Percentiles rank a stretch among this genome's conserved stretches.
phyloP scores from a whole-genome alignment of 2,797 vertebrate genomes.

The Alouatta caraya region DNA sequence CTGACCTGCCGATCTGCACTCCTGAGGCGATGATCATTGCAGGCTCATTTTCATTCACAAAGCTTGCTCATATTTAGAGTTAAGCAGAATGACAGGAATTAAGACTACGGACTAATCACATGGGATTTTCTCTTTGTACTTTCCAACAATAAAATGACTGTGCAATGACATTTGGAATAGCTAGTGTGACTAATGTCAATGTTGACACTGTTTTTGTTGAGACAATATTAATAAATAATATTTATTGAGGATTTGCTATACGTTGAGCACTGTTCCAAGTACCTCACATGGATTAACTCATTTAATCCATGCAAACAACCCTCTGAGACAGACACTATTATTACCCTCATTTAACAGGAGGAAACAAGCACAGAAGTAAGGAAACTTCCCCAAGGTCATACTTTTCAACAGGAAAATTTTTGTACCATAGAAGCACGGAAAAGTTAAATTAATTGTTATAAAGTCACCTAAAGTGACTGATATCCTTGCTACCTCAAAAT shows the following conservation, averaged over 20 bases:
- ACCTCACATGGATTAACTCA: constrained; percentile 30
- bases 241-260: constrained; percentile 53
- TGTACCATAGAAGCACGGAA: not conserved
- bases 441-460: not conserved
- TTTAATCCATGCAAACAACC: not conserved
- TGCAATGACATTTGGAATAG: constrained; percentile 46
- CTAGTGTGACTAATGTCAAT: constrained; percentile 19
- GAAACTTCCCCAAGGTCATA: not conserved
- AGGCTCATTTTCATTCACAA: not conserved
- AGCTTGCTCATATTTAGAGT: not conserved
- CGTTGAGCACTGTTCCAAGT: not conserved
- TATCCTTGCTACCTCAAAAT: not conserved
- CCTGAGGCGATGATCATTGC: not conserved
- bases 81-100: not conserved
- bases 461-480: not conserved
- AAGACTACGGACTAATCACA: not conserved
- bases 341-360: constrained; percentile 13
- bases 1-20: not conserved
- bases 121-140: not conserved
- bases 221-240: constrained; percentile 58
- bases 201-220: constrained; percentile 47
- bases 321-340: not conserved
- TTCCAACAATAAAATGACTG: constrained; percentile 23
- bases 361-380: not conserved
- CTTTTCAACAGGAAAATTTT: constrained; percentile 12